phyloP scores from a whole-genome alignment of 2,888 invertebrate genomes.

The Platynereis dumerilii region DNA sequence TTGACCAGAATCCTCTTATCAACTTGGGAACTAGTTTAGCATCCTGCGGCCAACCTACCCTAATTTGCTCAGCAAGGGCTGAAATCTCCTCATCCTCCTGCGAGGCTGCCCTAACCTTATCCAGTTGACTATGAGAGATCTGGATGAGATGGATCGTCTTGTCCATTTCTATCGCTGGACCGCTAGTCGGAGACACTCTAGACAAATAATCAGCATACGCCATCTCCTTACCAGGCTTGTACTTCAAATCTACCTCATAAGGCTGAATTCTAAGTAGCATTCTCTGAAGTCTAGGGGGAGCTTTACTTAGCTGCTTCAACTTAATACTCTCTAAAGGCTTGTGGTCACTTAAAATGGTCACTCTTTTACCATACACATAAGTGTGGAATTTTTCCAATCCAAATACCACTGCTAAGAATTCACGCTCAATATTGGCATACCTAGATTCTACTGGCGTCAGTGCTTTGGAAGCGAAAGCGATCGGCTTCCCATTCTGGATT shows the following conservation, averaged over 20 bases:
- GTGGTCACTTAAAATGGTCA: slow-evolving; percentile 40
- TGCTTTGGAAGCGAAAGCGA: slow-evolving; percentile 42
- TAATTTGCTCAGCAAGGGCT: neutral
- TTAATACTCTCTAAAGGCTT: slow-evolving; percentile 35
- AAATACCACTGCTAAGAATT: slow-evolving; percentile 37
- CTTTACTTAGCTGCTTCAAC: slow-evolving; percentile 21
- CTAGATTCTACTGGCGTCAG: slow-evolving; percentile 37
- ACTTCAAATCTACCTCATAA: slow-evolving; percentile 27
- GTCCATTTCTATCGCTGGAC: too few relatives aligned
- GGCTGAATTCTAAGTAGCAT: slow-evolving; percentile 22
- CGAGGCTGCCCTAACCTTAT: neutral
- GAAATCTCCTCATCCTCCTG: slow-evolving; percentile 1
- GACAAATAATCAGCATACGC: slow-evolving; percentile 33
- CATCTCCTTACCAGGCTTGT: slow-evolving; percentile 31
- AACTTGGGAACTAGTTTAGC: neutral
- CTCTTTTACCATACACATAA: slow-evolving; percentile 35
- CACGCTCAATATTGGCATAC: slow-evolving; percentile 42
- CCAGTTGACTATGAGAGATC: too few relatives aligned
- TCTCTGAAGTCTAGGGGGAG: slow-evolving; percentile 23
- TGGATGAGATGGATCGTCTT: too few relatives aligned
- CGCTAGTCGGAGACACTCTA: slow-evolving; percentile 21
- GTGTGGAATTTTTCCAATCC: slow-evolving; percentile 40
- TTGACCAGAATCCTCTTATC: neutral
- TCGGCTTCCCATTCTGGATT: slow-evolving; percentile 38
- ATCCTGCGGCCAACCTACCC: neutral